Base-by-base conservation (phyloP, 2,113 vertebrate species). In the Carassius carassius region DNA sequence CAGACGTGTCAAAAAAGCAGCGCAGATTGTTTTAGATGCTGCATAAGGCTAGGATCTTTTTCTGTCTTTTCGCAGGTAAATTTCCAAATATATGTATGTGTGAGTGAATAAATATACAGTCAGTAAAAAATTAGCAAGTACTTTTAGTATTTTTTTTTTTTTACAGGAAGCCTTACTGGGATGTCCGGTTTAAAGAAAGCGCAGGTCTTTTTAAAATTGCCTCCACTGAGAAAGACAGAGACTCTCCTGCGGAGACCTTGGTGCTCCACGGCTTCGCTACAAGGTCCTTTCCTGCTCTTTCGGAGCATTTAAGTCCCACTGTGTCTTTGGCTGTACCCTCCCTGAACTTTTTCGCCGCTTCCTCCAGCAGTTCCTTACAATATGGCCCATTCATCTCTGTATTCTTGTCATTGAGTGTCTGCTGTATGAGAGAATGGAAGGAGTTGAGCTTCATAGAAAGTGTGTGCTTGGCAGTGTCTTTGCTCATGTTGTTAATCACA, bases 211-310 rank as follows among this genome's bases (percentile, higher is more conserved):
- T 99, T 86, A 99, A 95, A 82, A 99, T 99, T 87, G 98, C 97
- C 86, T 99, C 98, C 87, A 99, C 98, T 0, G 98, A 99, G 92
- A 99, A 99, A 0, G 97, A 97, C 90, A 99, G 89, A 0, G 96
- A 94, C 82, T 99, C 98, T 17, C 90, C 86, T 74, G 95, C 29
- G 0, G 95, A 89, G 90, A 95, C 92, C 93, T 97, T 99, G 87
- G 92, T 94, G 84, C 96, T 92, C 63, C 92, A 86, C 44, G 97
- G 94, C 89, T 97, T 98, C 44, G 92, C 91, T 84, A 91, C 92
- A 9, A 94, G 94, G 92, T 97, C 95, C 93, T 96, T 97, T 58
- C 92, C 83, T 0, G 92, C 95, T 86, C 95, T 95, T 72, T 97
- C 96, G 51, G 91, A 88, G 81, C 94, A 90, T 88, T 95, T 96